Base-by-base conservation (phyloP, 2,797 vertebrate genomes). In the Danio jaintianensis region DNA sequence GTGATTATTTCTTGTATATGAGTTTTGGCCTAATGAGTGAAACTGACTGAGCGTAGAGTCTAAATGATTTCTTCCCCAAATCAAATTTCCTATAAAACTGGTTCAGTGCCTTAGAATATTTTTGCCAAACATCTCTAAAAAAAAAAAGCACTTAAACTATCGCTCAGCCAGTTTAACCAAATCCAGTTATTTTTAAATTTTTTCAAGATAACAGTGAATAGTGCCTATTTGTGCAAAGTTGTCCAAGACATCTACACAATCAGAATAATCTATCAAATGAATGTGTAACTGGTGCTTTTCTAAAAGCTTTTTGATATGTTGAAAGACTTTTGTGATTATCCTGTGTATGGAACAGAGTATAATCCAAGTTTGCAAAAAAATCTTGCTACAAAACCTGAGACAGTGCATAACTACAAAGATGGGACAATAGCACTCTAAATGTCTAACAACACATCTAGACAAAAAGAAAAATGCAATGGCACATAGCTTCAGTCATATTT, bases 51-150 rank as follows among this genome's bases (percentile, higher is more conserved):
- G 53, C 29, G 0, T 38, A 78, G 52, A 59, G 40, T 68, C 22
- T 40, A 68, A 68, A 78, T 40, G 3, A 59, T 70, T 45, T 47
- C 29, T 53, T 47, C 67, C 29, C 55, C 63, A 63, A 75, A 73
- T 61, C 52, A 1, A 70, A 76, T 70, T 59, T 50, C 66, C 56
- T 76, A 43, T 29, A 53, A 75, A 69, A 70, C 72, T 63, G 78
- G 53, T 78, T 74, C 75, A 79, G 85, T 84, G 82, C 82, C 85
- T 86, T 86, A 82, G 18, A 71, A 69, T 62, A 50, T 78, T 62
- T 77, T 86, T 74, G 64, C 78, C 56, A 52, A 80, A 71, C 66
- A 69, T 68, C 77, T 67, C 72, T 73, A 16, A 68, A 80, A 74
- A 16, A 42, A n/a, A 74, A 82, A 82, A 82, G 82, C 75, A 82